Evolutionary conservation across 2,113 vertebrate species (phyloP), one percentile per base, ranked within the genome.

Genomic region (Platysternon megacephalum): DNA sequence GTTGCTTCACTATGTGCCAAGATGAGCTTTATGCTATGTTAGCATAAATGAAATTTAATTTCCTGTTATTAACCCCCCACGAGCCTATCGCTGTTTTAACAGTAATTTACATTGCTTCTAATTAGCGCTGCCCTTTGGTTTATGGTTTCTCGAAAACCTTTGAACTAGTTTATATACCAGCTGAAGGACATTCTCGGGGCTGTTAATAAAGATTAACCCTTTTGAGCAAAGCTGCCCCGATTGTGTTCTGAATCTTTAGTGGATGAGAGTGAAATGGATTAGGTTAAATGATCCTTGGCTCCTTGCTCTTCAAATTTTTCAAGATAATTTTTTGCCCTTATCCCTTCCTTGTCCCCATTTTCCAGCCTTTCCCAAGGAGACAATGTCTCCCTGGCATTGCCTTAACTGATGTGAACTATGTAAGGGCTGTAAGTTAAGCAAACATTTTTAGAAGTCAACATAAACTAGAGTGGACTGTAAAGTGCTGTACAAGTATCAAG

Each of bases 101-200:
- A 85, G 91, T 76, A 94, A 97, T 96, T 85, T 65, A 92, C 93
- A 1, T 32, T 79, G 86, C 95, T 97, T 96, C 91, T 65, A 97
- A 95, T 97, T 98, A 87, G 82, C 1, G 6, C 19, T 98, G 98
- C 92, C 98, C 98, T 99, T 99, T 99, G 98, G 98, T 99, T 99
- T 99, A 99, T 98, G 95, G 96, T 98, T 97, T 93, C 94, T 96
- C 89, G 90, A 46, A 94, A 97, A 98, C 98, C 98, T 98, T 99
- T 98, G 98, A 96, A 97, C 98, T 90, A 86, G 89, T 93, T 48
- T 97, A 89, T 79, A 79, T 79, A 92, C 79, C 86, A 94, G 95
- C 88, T 94, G 95, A 97, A 97, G 94, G 95, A 96, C 95, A 93
- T 91, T 82, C 93, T 94, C 28, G 91, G 84, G 86, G 61, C 78